Conservation (phyloP, 2,797 vertebrate species). For the Acrossocheilus fasciatus region DNA sequence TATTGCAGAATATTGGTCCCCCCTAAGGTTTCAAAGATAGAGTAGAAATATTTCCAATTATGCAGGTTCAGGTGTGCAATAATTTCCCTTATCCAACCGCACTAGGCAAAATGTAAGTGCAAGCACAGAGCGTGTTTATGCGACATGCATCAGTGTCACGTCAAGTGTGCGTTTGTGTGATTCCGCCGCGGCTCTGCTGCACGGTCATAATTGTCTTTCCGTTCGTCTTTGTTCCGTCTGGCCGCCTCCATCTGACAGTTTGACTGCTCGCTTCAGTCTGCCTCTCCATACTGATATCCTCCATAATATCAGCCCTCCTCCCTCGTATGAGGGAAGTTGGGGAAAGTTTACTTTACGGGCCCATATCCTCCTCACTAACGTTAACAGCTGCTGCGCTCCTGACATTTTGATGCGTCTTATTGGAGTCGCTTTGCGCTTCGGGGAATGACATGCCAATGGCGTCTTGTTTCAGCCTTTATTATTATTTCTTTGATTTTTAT, state of each 20-base stretch:
- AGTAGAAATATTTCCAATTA: constrained; percentile 13
- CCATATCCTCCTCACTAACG: constrained; percentile 55
- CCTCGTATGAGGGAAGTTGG: constrained; percentile 65
- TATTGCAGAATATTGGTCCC: neutral
- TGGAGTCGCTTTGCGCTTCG: constrained; percentile 68
- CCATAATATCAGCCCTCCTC: constrained; percentile 55
- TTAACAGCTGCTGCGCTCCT: constrained; percentile 74
- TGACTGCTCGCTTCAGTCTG: constrained; percentile 75
- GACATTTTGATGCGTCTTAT: constrained; percentile 73
- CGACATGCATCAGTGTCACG: constrained; percentile 40
- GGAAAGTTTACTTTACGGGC: constrained; percentile 77
- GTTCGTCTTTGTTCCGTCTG: constrained; percentile 81
- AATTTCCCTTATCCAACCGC: neutral
- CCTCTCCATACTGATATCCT: constrained; percentile 73
- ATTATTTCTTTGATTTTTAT: constrained; percentile 44
- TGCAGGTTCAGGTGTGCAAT: constrained; percentile 28
- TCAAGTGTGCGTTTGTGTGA: constrained; percentile 46
- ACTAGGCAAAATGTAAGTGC: constrained; percentile 8
- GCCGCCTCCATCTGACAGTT: constrained; percentile 79
- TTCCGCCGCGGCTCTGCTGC: constrained; percentile 68
- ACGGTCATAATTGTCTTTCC: constrained; percentile 76
- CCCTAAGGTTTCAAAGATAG: constrained; percentile 11
- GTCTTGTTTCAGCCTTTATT: constrained; percentile 54
- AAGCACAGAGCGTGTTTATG: constrained; percentile 18
- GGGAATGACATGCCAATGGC: constrained; percentile 64